These are phyloP conservation scores for Sebastes vulpes DNA, from an alignment of 2,797 vertebrate genomes.

Conservation along the genomic window DNA sequence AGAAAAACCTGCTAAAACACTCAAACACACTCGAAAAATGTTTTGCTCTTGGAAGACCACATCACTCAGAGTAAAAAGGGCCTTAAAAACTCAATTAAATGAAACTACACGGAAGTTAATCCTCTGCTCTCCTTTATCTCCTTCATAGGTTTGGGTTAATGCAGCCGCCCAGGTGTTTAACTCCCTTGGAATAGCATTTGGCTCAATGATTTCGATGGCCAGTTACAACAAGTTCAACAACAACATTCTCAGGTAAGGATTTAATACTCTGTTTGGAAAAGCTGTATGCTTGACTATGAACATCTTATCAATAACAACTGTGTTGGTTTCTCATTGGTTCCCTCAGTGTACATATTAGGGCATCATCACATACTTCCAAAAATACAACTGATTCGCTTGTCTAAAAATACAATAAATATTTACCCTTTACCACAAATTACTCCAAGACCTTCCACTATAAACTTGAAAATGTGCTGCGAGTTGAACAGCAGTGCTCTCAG, in stretches of 20 bases:
- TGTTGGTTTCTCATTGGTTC: neutral
- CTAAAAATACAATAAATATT: neutral
- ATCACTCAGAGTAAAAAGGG: neutral
- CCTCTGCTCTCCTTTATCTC: neutral
- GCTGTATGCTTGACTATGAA: neutral
- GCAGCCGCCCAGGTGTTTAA: slow-evolving; percentile 88
- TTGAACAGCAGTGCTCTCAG: neutral
- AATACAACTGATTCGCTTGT: neutral
- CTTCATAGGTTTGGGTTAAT: slow-evolving; percentile 83
- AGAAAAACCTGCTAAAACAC: neutral
- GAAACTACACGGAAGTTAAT: neutral
- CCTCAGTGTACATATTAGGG: neutral
- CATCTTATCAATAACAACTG: neutral
- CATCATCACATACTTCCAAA: neutral
- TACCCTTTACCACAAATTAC: neutral
- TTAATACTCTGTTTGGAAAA: neutral
- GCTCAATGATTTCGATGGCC: slow-evolving; percentile 85
- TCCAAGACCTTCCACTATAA: neutral
- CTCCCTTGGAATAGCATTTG: slow-evolving; percentile 85
- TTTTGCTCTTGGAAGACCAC: neutral
- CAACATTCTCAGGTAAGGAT: slow-evolving; percentile 82
- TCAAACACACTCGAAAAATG: neutral
- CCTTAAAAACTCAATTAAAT: neutral
- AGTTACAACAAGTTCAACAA: slow-evolving; percentile 88
- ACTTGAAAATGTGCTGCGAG: neutral